Evolutionary conservation across 2,113 vertebrate species (phyloP).

Genomic region (Nerophis ophidion): DNA sequence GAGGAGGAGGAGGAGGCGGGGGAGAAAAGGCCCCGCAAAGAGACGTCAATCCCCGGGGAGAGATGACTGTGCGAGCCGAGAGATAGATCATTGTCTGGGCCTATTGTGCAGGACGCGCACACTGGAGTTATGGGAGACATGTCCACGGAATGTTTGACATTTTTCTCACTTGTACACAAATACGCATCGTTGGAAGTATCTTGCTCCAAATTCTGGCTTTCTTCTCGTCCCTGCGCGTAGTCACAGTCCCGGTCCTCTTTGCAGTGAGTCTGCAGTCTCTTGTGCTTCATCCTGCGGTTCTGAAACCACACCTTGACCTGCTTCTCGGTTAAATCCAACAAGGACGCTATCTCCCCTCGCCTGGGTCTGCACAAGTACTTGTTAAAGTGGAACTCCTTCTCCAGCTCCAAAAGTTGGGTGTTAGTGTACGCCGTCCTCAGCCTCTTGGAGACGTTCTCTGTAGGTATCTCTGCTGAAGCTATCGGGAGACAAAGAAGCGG

Average conservation of each 20-base stretch:
- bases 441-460: constrained; percentile 84
- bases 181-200: constrained; percentile 79
- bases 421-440: constrained; percentile 96
- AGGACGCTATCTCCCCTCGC: constrained; percentile 90
- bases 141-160: constrained; percentile 92
- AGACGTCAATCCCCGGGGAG: constrained; percentile 82
- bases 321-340: constrained; percentile 94
- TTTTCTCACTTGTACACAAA: constrained; percentile 93
- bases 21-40: constrained; percentile 86
- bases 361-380: constrained; percentile 97
- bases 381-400: constrained; percentile 99
- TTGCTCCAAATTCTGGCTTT: constrained; percentile 72
- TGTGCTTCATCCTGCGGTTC: constrained; percentile 98
- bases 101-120: constrained; percentile 84
- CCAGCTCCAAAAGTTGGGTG: constrained; percentile 96
- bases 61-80: constrained; percentile 75
- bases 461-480: constrained; percentile 82
- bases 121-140: constrained; percentile 87
- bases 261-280: constrained; percentile 86
- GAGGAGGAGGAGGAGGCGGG: constrained; percentile 89
- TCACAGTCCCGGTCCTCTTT: constrained; percentile 90
- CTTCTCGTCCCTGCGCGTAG: too few relatives aligned
- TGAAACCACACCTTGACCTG: constrained; percentile 99
- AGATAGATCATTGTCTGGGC: constrained; percentile 88
- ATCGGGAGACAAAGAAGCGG: constrained; percentile 16